Percentiles rank a stretch among this genome's conserved stretches.
Conservation (phyloP, 1,140 invertebrate species). For the Pseudomyrmex pallidus region DNA sequence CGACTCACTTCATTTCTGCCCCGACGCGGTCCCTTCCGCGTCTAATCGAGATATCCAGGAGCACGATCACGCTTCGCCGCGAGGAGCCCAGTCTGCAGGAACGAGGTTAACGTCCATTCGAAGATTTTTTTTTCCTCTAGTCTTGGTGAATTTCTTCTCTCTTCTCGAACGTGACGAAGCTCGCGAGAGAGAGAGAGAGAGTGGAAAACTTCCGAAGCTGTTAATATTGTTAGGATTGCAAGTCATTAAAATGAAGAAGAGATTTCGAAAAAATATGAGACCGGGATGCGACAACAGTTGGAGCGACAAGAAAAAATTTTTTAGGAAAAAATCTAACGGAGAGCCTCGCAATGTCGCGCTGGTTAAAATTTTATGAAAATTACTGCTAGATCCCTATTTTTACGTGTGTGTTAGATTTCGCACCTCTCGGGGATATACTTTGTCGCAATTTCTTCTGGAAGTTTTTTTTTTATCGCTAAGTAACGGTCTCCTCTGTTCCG, state of each 20-base stretch:
- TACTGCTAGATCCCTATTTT: background rate
- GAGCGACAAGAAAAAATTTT: background rate
- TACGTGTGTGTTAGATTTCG: background rate
- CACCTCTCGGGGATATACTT: background rate
- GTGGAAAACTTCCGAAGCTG: no score
- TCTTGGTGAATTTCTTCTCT: conserved; percentile 3
- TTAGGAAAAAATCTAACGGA: background rate
- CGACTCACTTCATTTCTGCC: conserved; percentile 19
- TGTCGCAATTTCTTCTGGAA: conserved; percentile 4
- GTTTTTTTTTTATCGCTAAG: conserved; percentile 2
- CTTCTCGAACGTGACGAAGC: conserved; percentile 2
- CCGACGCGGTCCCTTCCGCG: conserved; percentile 41
- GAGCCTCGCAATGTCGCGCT: background rate
- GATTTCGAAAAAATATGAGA: background rate
- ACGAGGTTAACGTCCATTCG: conserved; percentile 38
- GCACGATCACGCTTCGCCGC: conserved; percentile 53
- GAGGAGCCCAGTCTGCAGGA: conserved; percentile 44
- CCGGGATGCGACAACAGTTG: background rate
- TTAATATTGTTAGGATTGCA: no score
- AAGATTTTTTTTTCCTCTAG: background rate
- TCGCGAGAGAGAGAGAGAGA: background rate
- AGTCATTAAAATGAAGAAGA: background rate
- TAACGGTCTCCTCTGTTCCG: conserved; percentile 16
- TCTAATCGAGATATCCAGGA: conserved; percentile 68
- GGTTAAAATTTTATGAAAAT: background rate